Conservation (phyloP, 2,888 invertebrate genomes). For the Papilio gigon region DNA sequence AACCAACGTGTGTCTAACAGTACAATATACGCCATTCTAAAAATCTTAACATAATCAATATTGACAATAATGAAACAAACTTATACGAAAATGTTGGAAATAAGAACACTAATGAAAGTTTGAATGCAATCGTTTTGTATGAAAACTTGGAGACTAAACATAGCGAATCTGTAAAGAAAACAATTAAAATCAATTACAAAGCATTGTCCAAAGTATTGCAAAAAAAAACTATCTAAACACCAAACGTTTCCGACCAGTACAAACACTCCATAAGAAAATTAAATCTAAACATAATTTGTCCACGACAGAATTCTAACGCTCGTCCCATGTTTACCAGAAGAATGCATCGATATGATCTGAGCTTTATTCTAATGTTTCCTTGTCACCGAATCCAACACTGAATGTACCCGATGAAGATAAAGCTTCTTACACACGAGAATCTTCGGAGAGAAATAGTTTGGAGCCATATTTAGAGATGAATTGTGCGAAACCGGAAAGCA, state of each 20-base stretch:
- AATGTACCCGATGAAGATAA: slow-evolving; percentile 61
- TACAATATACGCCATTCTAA: slow-evolving; percentile 33
- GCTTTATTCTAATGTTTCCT: background rate
- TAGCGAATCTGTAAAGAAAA: no score
- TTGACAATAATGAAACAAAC: slow-evolving; percentile 43
- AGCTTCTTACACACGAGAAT: slow-evolving; percentile 43
- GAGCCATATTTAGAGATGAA: slow-evolving; percentile 41
- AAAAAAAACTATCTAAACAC: background rate
- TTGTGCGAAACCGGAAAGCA: background rate
- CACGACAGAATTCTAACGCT: background rate
- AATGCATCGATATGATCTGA: background rate
- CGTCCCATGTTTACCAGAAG: background rate
- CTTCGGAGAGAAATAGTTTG: slow-evolving; percentile 2
- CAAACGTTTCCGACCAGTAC: background rate
- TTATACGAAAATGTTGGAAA: slow-evolving; percentile 22
- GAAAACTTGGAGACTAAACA: background rate
- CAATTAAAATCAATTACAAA: no score
- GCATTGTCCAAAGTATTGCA: background rate
- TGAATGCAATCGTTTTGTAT: slow-evolving; percentile 19
- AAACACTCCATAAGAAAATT: background rate
- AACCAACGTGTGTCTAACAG: slow-evolving; percentile 9
- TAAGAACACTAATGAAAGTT: background rate
- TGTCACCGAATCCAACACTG: background rate
- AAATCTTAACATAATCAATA: slow-evolving; percentile 36
- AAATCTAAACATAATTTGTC: background rate